These are phyloP conservation scores for Drosophila elegans DNA, from an alignment of 1,140 invertebrate species.

Conservation along the genomic window DNA sequence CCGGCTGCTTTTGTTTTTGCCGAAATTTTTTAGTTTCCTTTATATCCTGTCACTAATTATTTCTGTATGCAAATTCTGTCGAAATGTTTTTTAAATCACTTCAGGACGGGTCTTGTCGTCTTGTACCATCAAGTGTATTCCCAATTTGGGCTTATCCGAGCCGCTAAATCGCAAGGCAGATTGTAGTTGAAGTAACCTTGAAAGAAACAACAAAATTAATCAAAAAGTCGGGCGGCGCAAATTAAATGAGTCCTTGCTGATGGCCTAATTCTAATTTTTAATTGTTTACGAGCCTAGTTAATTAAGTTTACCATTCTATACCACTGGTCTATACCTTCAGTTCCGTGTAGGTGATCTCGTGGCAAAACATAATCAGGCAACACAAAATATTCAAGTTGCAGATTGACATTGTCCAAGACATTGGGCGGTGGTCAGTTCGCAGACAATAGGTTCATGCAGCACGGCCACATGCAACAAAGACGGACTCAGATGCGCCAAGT, in stretches of 20 bases:
- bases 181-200: too few species aligned
- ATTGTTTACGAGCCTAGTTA: not conserved
- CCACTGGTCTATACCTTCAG: not conserved
- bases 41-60: constrained; percentile 25
- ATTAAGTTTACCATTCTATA: constrained; percentile 6
- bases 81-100: constrained; percentile 50
- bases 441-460: constrained; percentile 15
- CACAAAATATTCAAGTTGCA: constrained; percentile 38
- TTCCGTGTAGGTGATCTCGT: not conserved
- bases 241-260: not conserved
- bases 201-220: not conserved
- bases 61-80: constrained; percentile 35
- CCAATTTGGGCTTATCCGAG: constrained; percentile 20
- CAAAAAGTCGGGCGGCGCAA: too few species aligned
- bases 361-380: constrained; percentile 47
- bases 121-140: constrained; percentile 11
- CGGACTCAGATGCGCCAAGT: constrained; percentile 15
- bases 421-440: not conserved
- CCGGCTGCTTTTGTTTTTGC: not conserved
- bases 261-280: constrained; percentile 3
- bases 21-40: constrained; percentile 7
- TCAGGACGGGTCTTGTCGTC: constrained; percentile 9
- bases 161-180: too few species aligned
- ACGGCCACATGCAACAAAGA: constrained; percentile 2
- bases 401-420: constrained; percentile 27